These are phyloP conservation scores for Muscina levida DNA, from an alignment of 2,888 invertebrate species.

Conservation along the genomic window DNA sequence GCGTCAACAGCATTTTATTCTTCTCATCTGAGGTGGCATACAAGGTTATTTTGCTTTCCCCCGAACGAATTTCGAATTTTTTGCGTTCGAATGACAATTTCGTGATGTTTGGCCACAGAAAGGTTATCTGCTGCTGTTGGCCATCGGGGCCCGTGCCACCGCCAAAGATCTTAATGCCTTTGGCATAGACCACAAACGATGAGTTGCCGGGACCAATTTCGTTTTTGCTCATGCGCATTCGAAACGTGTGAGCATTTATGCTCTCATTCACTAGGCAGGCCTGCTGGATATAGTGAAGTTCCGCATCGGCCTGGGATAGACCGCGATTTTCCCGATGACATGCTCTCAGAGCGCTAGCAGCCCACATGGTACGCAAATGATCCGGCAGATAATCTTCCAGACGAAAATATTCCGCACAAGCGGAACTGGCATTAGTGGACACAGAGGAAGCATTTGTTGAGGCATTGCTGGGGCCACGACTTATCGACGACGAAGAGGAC, in stretches of 20 bases:
- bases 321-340: constrained; percentile 92
- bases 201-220: constrained; percentile 89
- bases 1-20: constrained; percentile 91
- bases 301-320: constrained; percentile 89
- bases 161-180: constrained; percentile 93
- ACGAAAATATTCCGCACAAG: constrained; percentile 84
- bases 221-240: constrained; percentile 88
- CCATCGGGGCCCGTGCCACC: constrained; percentile 81
- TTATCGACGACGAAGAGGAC: constrained; percentile 69
- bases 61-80: constrained; percentile 97
- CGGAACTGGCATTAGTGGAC: constrained; percentile 57
- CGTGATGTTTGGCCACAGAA: constrained; percentile 97
- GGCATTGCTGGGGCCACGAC: constrained; percentile 64
- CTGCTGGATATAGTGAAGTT: constrained; percentile 93
- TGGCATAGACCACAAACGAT: constrained; percentile 94
- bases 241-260: constrained; percentile 93
- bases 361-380: constrained; percentile 82
- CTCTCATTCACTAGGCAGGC: constrained; percentile 91
- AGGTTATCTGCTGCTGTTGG: constrained; percentile 85
- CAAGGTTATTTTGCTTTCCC: constrained; percentile 92
- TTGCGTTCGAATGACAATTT: constrained; percentile 97
- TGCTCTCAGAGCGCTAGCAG: constrained; percentile 82
- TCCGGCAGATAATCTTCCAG: constrained; percentile 92
- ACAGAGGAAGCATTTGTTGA: constrained; percentile 63
- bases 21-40: constrained; percentile 96